phyloP scores from a whole-genome alignment of 2,888 invertebrate genomes.

The Erynnis tages region DNA sequence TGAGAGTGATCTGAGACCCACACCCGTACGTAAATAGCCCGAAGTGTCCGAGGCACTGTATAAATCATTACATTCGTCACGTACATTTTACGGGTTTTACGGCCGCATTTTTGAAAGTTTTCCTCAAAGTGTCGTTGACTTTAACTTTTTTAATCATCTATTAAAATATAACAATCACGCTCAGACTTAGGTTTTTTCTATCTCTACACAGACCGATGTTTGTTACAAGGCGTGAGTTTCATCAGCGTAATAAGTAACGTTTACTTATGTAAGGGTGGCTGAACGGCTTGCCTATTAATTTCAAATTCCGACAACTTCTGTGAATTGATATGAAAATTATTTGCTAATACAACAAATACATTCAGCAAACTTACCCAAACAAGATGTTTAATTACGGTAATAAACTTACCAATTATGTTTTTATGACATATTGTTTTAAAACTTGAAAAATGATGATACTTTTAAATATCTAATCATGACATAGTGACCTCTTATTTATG shows the following conservation, averaged over 20 bases:
- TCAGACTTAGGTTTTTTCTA: slow-evolving; percentile 25
- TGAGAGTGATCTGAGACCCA: slow-evolving; percentile 31
- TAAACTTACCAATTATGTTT: no score
- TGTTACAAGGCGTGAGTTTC: slow-evolving; percentile 13
- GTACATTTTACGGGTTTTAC: slow-evolving; percentile 57
- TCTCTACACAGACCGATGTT: slow-evolving; percentile 9
- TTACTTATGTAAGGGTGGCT: slow-evolving; percentile 2
- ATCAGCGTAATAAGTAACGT: slow-evolving; percentile 5
- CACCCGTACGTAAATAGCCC: slow-evolving; percentile 38
- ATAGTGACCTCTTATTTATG: no score
- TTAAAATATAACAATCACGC: slow-evolving; percentile 31
- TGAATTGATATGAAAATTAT: not conserved
- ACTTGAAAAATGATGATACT: no score
- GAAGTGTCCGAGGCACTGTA: slow-evolving; percentile 36
- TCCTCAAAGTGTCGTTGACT: slow-evolving; percentile 72
- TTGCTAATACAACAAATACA: no score
- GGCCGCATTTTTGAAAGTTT: slow-evolving; percentile 49
- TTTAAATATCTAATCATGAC: no score
- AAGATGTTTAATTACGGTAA: no score
- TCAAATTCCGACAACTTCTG: no score
- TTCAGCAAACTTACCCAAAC: no score
- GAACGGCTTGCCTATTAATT: slow-evolving; percentile 3
- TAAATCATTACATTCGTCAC: slow-evolving; percentile 53
- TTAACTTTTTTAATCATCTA: slow-evolving; percentile 37
- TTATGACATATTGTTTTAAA: no score